Evolutionary conservation across 2,888 invertebrate genomes (phyloP).

Genomic region (Notodonta ziczac): DNA sequence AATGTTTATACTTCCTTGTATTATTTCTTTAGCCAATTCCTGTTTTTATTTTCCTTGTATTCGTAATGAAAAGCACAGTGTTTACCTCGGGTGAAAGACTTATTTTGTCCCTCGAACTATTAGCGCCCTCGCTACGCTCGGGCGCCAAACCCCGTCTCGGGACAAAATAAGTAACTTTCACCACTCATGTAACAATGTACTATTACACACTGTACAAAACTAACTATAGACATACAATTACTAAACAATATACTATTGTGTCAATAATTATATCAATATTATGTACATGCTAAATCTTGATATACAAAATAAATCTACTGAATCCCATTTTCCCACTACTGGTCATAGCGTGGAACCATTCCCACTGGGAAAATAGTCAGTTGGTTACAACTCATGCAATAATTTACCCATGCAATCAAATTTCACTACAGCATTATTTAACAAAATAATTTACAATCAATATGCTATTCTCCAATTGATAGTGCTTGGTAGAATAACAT

Average conservation of each 20-base stretch:
- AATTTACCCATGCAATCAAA: conserved; percentile 66
- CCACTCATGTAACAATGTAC: too few species aligned
- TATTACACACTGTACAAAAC: conserved; percentile 45
- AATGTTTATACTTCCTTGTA: too few species aligned
- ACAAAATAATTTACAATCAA: conserved; percentile 65
- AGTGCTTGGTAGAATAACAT: conserved; percentile 47
- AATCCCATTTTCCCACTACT: conserved; percentile 30
- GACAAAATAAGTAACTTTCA: too few species aligned
- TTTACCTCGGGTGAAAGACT: too few species aligned
- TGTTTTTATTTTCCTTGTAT: too few species aligned
- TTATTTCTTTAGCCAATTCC: too few species aligned
- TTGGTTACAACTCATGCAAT: conserved; percentile 61
- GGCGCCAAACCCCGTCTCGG: too few species aligned
- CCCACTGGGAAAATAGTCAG: conserved; percentile 35
- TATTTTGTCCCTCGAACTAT: too few species aligned
- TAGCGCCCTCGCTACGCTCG: too few species aligned
- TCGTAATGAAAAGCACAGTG: too few species aligned
- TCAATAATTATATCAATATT: conserved; percentile 11
- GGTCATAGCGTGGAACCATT: conserved; percentile 38
- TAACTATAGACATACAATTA: conserved; percentile 16
- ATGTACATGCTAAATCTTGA: conserved; percentile 20
- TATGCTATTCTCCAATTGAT: conserved; percentile 46
- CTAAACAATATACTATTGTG: conserved; percentile 10
- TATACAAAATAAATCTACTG: conserved; percentile 9
- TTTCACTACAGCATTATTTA: conserved; percentile 50